Conservation (phyloP, 23 tunicate genomes). For the Trididemnum clinides region DNA sequence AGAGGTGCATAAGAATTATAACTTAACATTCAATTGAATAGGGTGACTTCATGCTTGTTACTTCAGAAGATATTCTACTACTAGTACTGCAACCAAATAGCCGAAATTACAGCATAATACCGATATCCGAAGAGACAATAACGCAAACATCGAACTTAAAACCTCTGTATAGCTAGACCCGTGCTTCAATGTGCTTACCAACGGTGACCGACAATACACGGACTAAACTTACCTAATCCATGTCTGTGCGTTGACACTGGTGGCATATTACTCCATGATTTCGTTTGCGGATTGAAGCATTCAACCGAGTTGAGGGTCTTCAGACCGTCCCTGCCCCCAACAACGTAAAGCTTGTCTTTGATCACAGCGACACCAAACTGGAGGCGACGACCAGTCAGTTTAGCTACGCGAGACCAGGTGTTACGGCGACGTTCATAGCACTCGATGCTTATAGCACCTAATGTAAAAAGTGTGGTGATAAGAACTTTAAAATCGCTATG, state of each 20-base stretch:
- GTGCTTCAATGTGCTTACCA: too few species aligned
- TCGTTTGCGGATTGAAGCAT: slow-evolving; percentile 79
- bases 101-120: too few species aligned
- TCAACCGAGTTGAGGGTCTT: slow-evolving; percentile 96
- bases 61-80: too few species aligned
- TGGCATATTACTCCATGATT: slow-evolving; percentile 81
- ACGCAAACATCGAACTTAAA: too few species aligned
- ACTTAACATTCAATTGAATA: too few species aligned
- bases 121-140: too few species aligned
- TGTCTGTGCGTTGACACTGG: slow-evolving; percentile 93
- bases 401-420: slow-evolving; percentile 59
- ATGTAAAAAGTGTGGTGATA: background rate
- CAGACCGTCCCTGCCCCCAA: slow-evolving; percentile 92
- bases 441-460: slow-evolving; percentile 91
- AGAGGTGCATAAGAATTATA: too few species aligned
- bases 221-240: slow-evolving; percentile 68
- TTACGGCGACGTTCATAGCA: slow-evolving; percentile 68
- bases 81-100: too few species aligned
- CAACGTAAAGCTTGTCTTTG: slow-evolving; percentile 70
- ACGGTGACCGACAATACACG: too few species aligned
- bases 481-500: too few species aligned
- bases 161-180: too few species aligned
- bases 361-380: slow-evolving; percentile 97
- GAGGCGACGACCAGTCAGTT: slow-evolving; percentile 85
- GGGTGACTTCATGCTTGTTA: too few species aligned